These are phyloP conservation scores for Amblyraja radiata DNA, from an alignment of 2,797 vertebrate species.

Conservation along the genomic window DNA sequence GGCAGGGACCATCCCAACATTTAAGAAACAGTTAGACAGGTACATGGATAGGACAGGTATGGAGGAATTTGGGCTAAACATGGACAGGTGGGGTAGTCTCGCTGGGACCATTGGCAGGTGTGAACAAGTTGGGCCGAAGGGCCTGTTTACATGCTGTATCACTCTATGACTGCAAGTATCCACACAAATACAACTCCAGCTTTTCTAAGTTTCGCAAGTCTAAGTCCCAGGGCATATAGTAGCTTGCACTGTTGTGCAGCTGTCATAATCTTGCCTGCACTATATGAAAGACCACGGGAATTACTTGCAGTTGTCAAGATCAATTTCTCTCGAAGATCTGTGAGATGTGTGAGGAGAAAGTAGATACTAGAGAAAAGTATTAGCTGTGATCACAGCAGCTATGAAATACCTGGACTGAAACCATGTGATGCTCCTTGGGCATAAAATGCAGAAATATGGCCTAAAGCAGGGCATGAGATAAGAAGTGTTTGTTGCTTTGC, in stretches of 20 bases:
- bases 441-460: not conserved
- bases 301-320: not conserved
- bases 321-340: not conserved
- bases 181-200: not conserved
- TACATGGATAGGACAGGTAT: no score
- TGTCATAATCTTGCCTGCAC: slow-evolving; percentile 16
- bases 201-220: not conserved
- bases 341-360: not conserved
- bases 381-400: not conserved
- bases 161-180: not conserved
- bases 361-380: not conserved
- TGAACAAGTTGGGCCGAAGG: no score
- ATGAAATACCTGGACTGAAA: not conserved
- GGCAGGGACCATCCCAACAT: no score
- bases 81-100: no score
- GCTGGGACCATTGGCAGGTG: no score
- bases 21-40: no score
- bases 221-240: not conserved
- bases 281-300: slow-evolving; percentile 26
- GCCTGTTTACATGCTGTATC: no score
- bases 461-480: not conserved
- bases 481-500: not conserved
- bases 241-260: not conserved
- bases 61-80: no score
- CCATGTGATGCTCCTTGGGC: not conserved